phyloP scores from a whole-genome alignment of 2,113 vertebrate genomes.

The Myocastor coypus region DNA sequence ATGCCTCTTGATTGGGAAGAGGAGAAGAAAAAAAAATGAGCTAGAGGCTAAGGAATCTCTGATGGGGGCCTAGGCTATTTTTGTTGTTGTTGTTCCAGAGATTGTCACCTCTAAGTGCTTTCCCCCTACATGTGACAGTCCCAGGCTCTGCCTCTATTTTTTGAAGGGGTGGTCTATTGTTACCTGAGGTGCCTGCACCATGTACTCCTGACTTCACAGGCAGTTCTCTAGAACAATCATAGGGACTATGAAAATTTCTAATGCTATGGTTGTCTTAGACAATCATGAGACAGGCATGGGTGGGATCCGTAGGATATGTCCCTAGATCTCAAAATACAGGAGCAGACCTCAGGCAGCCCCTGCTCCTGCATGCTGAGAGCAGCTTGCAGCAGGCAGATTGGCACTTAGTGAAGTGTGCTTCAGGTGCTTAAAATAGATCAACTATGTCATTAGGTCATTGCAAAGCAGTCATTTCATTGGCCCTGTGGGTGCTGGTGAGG shows the following conservation, averaged over 20 bases:
- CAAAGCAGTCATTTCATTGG: constrained; percentile 59
- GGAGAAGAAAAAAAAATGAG: neutral
- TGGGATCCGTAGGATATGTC: constrained; percentile 17
- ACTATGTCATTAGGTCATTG: constrained; percentile 70
- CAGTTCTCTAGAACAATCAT: constrained; percentile 14
- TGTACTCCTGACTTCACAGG: constrained; percentile 19
- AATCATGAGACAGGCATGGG: neutral
- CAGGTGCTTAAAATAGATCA: constrained; percentile 82
- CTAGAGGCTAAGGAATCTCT: constrained; percentile 11
- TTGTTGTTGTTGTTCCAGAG: constrained; percentile 60
- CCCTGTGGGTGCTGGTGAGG: constrained; percentile 29
- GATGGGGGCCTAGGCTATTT: neutral
- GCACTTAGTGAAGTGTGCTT: constrained; percentile 68
- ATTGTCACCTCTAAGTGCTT: constrained; percentile 11
- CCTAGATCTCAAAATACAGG: constrained; percentile 30
- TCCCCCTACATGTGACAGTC: neutral
- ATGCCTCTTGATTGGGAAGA: constrained; percentile 48
- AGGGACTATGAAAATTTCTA: constrained; percentile 53
- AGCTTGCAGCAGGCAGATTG: constrained; percentile 59
- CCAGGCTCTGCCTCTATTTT: constrained; percentile 39
- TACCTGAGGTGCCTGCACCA: neutral
- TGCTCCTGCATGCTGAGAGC: neutral
- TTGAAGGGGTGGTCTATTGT: constrained; percentile 46
- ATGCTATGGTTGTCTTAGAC: constrained; percentile 54
- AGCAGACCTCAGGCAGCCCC: constrained; percentile 30